phyloP scores from a whole-genome alignment of 2,113 vertebrate genomes.

The Nesogale talazaci region DNA sequence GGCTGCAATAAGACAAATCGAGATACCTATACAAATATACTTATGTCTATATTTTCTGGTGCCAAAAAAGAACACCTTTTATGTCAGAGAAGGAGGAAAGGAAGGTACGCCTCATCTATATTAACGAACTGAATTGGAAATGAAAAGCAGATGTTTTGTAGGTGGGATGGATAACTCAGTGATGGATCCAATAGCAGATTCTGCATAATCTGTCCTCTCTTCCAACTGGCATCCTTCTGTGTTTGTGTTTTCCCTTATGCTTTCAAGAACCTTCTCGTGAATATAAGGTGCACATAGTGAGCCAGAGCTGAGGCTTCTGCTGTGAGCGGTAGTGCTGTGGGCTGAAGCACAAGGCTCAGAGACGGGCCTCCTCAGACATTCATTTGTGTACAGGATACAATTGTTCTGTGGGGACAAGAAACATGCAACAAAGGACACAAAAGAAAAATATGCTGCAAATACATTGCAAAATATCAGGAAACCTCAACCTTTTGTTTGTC shows the following conservation, averaged over 20 bases:
- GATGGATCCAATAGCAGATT: background rate
- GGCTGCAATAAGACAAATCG: constrained; percentile 13
- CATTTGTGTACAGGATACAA: background rate
- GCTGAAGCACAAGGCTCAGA: background rate
- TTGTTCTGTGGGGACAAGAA: constrained; percentile 42
- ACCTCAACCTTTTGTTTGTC: background rate
- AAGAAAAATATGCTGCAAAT: constrained; percentile 21
- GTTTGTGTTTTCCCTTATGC: background rate
- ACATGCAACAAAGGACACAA: constrained; percentile 33
- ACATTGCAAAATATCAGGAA: background rate
- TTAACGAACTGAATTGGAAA: background rate
- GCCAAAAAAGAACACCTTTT: constrained; percentile 1
- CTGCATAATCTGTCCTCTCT: background rate
- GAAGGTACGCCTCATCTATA: background rate
- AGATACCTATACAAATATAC: background rate
- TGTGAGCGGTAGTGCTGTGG: background rate
- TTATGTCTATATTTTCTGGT: background rate
- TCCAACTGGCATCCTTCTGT: background rate
- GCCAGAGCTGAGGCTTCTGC: background rate
- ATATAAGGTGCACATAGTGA: background rate
- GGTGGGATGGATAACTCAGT: background rate
- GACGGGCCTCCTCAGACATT: background rate
- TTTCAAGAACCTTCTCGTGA: background rate
- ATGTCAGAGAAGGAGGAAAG: background rate
- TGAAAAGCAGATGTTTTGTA: background rate